Conservation (phyloP, 2,888 invertebrate genomes). For the Sepioteuthis lessoniana region DNA sequence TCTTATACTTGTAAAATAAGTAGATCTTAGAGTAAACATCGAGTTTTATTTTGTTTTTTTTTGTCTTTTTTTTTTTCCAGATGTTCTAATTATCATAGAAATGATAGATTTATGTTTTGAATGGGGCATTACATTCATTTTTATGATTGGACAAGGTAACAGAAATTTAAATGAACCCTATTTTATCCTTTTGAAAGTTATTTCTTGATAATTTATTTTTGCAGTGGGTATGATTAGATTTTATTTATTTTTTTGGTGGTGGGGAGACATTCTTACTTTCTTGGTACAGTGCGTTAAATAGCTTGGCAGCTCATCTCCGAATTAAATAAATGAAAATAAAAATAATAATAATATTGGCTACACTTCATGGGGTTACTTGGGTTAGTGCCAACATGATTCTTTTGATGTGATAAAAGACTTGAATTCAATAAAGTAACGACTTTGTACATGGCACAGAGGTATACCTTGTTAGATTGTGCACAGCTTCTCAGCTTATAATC, state of each 20-base stretch:
- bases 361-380: constrained; percentile 21
- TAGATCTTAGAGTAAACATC: neutral
- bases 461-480: neutral
- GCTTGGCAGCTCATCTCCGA: neutral
- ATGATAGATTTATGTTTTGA: neutral
- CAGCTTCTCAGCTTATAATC: neutral
- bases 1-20: neutral
- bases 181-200: neutral
- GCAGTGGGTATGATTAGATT: neutral
- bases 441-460: neutral
- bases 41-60: no score
- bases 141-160: neutral
- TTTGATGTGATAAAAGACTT: constrained; percentile 25
- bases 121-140: neutral
- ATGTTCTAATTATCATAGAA: neutral
- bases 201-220: neutral
- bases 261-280: neutral
- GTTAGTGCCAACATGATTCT: neutral
- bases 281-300: neutral
- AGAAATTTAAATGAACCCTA: neutral
- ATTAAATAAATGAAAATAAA: neutral
- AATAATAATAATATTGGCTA: neutral
- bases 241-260: neutral
- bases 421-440: constrained; percentile 4
- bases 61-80: neutral